Evolutionary conservation across 2,888 invertebrate genomes (phyloP), one percentile per base, ranked within the genome.

Genomic region (Tenodera sinensis): DNA sequence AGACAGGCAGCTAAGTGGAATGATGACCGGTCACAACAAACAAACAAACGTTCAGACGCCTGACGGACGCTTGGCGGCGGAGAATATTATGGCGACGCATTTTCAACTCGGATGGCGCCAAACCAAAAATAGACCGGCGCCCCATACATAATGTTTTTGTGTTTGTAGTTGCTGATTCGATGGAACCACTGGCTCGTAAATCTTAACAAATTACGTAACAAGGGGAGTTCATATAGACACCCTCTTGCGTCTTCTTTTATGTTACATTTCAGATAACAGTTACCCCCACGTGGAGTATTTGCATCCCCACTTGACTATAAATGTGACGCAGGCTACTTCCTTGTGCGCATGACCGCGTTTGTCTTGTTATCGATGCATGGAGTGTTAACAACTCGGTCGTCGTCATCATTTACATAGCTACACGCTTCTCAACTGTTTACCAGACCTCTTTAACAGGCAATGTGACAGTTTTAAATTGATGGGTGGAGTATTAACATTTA

Each of bases 61-160:
- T 71, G 54, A 71, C 54, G 54, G 54, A 71, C 54, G 54, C 54
- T 71, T 25, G 54, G 54, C 54, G 54, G 54, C 54, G 25, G 25
- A 83, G 28, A 86, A 85, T 81, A 82, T 30, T 34, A 34, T 87
- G 87, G 87, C 82, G 87, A 87, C 87, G 87, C 83, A 87, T 83
- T 87, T 87, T 34, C 87, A 82, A 54, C 86, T 86, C 71, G 71
- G 83, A 82, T 87, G 87, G 82, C 82, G 82, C 87, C 82, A 87
- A 87, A 83, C 87, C 87, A 87, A 87, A 87, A 87, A 87, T 83
- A 83, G 83, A 87, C 25, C 54, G 87, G 87, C 87, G 87, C 87
- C 87, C 87, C 87, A 87, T 87, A 87, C 34, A 87, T 87, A 87
- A 87, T 83, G 87, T 83, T 87, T 87, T 83, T 87, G 87, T 87